Base-by-base conservation (phyloP, 2,888 invertebrate species). In the Drosophila subsilvestris region DNA sequence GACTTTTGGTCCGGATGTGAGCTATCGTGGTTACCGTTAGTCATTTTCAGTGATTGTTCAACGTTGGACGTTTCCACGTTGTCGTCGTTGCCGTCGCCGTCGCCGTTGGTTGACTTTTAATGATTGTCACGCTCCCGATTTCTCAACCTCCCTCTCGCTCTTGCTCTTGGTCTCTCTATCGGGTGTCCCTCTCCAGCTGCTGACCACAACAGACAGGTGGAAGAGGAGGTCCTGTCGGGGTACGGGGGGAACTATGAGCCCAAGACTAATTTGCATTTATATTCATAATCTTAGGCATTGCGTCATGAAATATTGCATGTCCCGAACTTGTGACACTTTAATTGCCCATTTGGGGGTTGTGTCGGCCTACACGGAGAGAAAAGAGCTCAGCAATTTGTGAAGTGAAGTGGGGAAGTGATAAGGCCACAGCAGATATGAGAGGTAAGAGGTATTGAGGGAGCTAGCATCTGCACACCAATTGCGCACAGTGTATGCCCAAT, bases 11-110 rank as follows among this genome's bases (percentile, higher is more conserved):
- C 82, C 90, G 87, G 86, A 89, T 88, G 88, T 88, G 70, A 79
- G 78, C 80, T 88, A 89, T 88, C 90, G 88, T 86, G 88, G 88
- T 88, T 89, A 88, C 89, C 89, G 89, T 88, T 87, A 88, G 89
- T 89, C 86, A 89, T 86, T 89, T 85, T 89, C 89, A 88, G 79
- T 89, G 86, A 88, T 83, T 86, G 86, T 80, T 80, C 87, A 74
- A 75, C 68, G 74, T 65, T 51, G 72, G 63, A 69, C 63, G 68
- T 71, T 61, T 63, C 53, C 71, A 61, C 62, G 69, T 72, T 62
- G 72, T 54, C 63, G 69, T 70, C 61, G 68, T 65, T 17, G 66
- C 37, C 44, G 47, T 48, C 76, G 68, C 66, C 77, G 72, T 75
- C 63, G 65, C 50, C 62, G 73, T 70, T 50, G 74, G 45, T 86